Base-by-base conservation (phyloP, 2,797 vertebrate genomes). In the Argyrosomus regius region DNA sequence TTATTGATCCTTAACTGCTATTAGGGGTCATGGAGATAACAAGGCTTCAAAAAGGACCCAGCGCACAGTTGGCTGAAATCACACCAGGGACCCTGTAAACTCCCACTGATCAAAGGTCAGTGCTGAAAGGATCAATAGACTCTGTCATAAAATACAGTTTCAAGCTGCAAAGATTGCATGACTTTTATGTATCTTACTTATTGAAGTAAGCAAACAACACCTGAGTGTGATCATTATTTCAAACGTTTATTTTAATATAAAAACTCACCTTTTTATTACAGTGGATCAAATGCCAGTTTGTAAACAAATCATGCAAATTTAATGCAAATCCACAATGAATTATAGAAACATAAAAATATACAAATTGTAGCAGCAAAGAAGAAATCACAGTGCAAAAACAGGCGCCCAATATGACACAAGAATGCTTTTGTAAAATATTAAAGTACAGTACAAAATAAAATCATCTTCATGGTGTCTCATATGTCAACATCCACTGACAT, bases 401-500 rank as follows among this genome's bases (percentile, higher is more conserved):
- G 73, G 81, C 35, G 56, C 45, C 9, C 43, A 62, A 62, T n/a
- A 41, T 66, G 26, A 57, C 39, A 56, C 20, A 20, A 5, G 74
- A 78, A 78, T 26, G 53, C 50, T 67, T 73, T 53, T 39, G 46
- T 79, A 70, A 82, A 74, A 71, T 66, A 76, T 76, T 63, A 59
- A 76, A 78, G 50, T 62, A 63, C 53, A 68, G 45, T 24, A 57
- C 14, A 14, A 77, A 72, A 71, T 57, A 6, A 57, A 77, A 68
- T 50, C 24, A 52, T 14, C 77, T 75, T 59, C 57, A 72, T 54
- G 54, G 26, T 45, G 83, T 89, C 83, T 75, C 78, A 75, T 79
- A 71, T 85, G 83, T 90, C 83, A 90, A 81, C 78, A 89, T 75
- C 58, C 65, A 62, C 63, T 75, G 74, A 87, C 88, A 67, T 82